phyloP scores from a whole-genome alignment of 2,113 vertebrate species.

The Neofelis nebulosa region DNA sequence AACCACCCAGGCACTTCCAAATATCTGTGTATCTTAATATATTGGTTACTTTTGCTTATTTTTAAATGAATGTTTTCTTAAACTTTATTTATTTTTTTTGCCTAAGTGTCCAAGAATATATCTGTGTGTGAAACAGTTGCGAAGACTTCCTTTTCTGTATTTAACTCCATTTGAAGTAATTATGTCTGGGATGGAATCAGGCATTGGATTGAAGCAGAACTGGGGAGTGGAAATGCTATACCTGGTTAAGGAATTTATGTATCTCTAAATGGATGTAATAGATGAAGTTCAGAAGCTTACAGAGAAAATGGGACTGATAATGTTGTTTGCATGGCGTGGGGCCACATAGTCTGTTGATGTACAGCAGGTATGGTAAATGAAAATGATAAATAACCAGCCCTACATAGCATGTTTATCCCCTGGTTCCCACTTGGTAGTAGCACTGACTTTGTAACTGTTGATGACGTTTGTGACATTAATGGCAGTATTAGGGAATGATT shows the following conservation, averaged over 20 bases:
- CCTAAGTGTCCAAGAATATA: neutral
- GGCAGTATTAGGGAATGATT: neutral
- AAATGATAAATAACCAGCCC: neutral
- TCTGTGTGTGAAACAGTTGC: neutral
- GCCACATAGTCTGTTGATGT: neutral
- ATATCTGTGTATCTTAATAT: neutral
- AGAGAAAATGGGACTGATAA: neutral
- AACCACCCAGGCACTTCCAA: neutral
- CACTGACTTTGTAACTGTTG: neutral
- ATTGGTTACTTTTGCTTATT: neutral
- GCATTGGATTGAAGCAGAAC: neutral
- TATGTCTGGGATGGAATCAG: neutral
- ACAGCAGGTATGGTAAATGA: neutral
- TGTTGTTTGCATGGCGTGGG: neutral
- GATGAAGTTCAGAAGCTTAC: neutral
- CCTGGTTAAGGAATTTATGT: neutral
- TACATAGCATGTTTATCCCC: neutral
- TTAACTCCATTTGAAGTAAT: neutral
- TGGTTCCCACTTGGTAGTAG: neutral
- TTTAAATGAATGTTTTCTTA: neutral
- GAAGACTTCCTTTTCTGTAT: neutral
- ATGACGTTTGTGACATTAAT: neutral
- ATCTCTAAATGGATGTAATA: neutral
- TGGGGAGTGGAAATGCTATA: neutral
- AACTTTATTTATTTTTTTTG: neutral